Base-by-base conservation (phyloP, 2,113 vertebrate genomes). In the Ailurus styani region DNA sequence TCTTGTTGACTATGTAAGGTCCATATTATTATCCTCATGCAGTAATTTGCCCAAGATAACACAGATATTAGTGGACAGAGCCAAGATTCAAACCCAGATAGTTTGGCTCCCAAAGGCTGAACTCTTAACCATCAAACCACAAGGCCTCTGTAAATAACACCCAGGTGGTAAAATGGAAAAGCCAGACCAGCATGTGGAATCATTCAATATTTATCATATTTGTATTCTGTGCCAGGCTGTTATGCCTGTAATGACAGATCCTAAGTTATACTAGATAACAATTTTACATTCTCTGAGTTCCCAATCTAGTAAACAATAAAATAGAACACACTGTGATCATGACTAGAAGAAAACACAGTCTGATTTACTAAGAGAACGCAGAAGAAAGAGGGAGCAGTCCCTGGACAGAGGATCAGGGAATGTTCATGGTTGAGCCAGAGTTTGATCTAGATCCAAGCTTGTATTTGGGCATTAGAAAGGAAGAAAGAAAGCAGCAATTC, bases 131-230 rank as follows among this genome's bases (percentile, higher is more conserved):
- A 60, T 60, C 25, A 57, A 3, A 84, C 23, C 37, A 37, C 64
- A 91, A 54, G 18, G 25, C 3, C 45, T 93, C 8, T 62, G n/a
- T 72, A 97, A 93, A 88, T 86, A 86, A 70, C 7, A 40, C 34
- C 17, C 29, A 83, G 34, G n/a, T 75, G 50, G 68, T 62, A 62
- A 92, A 90, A 79, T 66, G 31, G 18, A 6, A 84, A 34, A 87
- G 47, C 11, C 60, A 79, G 47, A 42, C 21, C 3, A 73, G 72
- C 34, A 83, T 20, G 72, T 40, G 64, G 52, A 95, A 72, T 68
- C 62, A 82, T 91, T 81, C 34, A 91, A 54, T 91, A 82, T 86
- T 97, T 87, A 91, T 54, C n/a, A 1, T 64, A 57, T 88, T 88
- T 89, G 27, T 52, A 29, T 78, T 54, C 34, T n/a, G 31, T 75